Evolutionary conservation across 1,140 invertebrate genomes (phyloP).

Genomic region (Aphidius ervi): DNA sequence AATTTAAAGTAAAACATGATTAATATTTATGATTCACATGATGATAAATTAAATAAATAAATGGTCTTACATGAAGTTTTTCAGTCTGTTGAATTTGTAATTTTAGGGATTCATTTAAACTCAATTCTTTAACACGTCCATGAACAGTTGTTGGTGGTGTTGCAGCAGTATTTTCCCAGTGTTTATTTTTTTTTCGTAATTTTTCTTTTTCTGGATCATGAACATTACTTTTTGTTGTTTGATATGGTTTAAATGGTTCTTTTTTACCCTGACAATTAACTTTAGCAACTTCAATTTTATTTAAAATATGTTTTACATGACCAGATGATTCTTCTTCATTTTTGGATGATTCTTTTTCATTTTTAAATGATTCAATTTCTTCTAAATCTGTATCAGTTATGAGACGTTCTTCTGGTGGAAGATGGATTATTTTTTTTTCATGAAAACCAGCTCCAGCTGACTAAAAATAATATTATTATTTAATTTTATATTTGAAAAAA

Average conservation of each 20-base stretch:
- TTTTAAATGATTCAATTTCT: conserved; percentile 52
- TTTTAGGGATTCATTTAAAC: conserved; percentile 57
- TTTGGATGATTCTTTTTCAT: not conserved
- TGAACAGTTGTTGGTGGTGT: conserved; percentile 58
- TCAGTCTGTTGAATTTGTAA: conserved; percentile 53
- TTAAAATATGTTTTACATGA: conserved; percentile 59
- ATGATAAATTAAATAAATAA: not conserved
- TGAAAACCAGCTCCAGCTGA: conserved; percentile 53
- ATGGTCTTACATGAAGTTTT: conserved; percentile 42
- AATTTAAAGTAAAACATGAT: conserved; percentile 19
- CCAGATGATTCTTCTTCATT: conserved; percentile 29
- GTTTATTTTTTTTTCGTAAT: conserved; percentile 54
- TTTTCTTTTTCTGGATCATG: conserved; percentile 63
- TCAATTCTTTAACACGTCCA: conserved; percentile 55
- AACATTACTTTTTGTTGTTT: conserved; percentile 60
- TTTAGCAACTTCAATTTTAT: conserved; percentile 53
- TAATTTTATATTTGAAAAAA: not conserved
- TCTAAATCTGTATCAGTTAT: conserved; percentile 61
- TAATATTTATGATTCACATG: conserved; percentile 16
- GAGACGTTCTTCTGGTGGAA: conserved; percentile 54
- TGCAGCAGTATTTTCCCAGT: conserved; percentile 68
- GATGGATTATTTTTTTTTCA: conserved; percentile 57
- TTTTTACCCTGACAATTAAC: conserved; percentile 39
- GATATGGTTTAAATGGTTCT: conserved; percentile 59
- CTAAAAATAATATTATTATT: conserved; percentile 26